Evolutionary conservation across 2,113 vertebrate genomes (phyloP).

Genomic region (Callorhinus ursinus): DNA sequence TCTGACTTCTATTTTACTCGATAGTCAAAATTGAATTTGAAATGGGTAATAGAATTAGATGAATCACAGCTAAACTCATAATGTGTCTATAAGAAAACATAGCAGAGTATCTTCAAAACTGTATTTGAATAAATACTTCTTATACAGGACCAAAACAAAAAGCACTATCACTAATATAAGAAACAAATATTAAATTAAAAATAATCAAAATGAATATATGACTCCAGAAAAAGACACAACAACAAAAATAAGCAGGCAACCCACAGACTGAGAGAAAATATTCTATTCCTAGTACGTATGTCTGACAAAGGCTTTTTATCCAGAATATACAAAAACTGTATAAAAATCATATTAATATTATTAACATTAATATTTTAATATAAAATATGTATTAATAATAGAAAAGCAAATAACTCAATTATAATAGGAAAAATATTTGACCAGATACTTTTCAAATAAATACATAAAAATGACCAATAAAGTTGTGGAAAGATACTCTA

Average conservation of each 20-base stretch:
- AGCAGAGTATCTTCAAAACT: background rate
- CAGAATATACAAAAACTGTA: background rate
- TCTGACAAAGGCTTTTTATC: too few relatives aligned
- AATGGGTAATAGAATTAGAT: background rate
- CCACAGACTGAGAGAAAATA: background rate
- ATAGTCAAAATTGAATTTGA: constrained; percentile 46
- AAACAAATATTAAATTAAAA: background rate
- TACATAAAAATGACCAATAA: background rate
- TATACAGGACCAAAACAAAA: background rate
- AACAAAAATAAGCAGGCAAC: background rate
- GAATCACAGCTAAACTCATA: background rate
- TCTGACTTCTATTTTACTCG: background rate
- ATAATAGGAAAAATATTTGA: background rate
- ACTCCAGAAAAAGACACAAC: background rate
- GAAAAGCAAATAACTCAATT: background rate
- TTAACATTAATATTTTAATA: background rate
- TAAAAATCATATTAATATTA: background rate
- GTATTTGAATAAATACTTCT: background rate
- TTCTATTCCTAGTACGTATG: background rate
- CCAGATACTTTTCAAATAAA: background rate
- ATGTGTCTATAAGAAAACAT: background rate
- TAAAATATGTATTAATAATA: background rate
- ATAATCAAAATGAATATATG: background rate
- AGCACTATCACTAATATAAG: background rate
- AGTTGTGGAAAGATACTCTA: background rate